These are phyloP conservation scores for Scatophagus argus DNA, from an alignment of 2,113 vertebrate species.

Conservation along the genomic window DNA sequence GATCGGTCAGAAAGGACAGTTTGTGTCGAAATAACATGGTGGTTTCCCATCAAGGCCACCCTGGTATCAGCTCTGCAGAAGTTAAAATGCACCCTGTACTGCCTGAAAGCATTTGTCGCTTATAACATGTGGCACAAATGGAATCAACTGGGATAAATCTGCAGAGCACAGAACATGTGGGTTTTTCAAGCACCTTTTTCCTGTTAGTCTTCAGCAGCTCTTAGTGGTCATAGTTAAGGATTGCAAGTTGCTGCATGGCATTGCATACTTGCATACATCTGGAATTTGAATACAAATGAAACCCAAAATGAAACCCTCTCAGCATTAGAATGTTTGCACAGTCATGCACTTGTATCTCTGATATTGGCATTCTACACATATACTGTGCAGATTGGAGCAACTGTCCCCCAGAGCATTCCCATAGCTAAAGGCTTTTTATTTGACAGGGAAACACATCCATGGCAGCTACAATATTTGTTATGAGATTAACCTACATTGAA, in stretches of 20 bases:
- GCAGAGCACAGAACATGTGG: background rate
- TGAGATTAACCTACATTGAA: conserved; percentile 13
- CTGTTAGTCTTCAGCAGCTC: conserved; percentile 65
- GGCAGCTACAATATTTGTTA: no score
- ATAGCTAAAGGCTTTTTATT: background rate
- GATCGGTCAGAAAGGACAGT: background rate
- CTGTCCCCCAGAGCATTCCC: background rate
- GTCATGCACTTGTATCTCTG: background rate
- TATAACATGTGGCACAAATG: conserved; percentile 6
- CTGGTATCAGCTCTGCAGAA: background rate
- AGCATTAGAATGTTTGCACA: background rate
- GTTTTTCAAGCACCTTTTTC: conserved; percentile 2
- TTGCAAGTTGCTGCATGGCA: conserved; percentile 21
- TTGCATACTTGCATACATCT: background rate
- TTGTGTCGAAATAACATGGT: conserved; percentile 10
- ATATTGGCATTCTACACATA: background rate
- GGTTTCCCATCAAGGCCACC: conserved; percentile 25
- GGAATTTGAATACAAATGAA: conserved; percentile 9
- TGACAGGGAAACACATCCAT: background rate
- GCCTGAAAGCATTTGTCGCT: conserved; percentile 4
- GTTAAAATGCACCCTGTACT: background rate
- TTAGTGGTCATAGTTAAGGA: conserved; percentile 44
- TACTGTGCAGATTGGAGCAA: background rate
- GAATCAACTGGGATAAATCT: conserved; percentile 19
- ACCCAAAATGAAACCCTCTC: no score